phyloP scores from a whole-genome alignment of 2,113 vertebrate species.

The Syrrhaptes paradoxus region DNA sequence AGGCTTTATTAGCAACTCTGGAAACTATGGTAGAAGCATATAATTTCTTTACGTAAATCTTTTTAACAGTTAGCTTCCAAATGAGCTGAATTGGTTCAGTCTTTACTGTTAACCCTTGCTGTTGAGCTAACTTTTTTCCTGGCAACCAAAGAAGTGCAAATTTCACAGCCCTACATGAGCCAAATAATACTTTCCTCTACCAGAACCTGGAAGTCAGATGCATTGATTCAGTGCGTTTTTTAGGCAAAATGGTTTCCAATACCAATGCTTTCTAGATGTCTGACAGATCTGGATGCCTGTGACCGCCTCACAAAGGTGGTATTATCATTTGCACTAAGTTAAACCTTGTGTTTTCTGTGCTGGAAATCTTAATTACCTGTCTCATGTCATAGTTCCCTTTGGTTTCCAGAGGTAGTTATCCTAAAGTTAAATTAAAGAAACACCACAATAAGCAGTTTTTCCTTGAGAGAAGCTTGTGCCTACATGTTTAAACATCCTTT shows the following conservation, averaged over 20 bases:
- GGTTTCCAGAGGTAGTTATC: background rate
- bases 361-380: background rate
- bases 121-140: background rate
- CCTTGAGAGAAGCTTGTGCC: background rate
- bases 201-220: background rate
- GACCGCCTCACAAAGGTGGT: background rate
- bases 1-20: conserved; percentile 80
- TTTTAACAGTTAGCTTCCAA: background rate
- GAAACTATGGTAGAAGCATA: conserved; percentile 75
- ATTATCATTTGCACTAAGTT: background rate
- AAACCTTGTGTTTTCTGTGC: background rate
- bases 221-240: background rate
- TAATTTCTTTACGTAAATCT: conserved; percentile 30
- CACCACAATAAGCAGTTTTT: background rate
- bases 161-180: background rate
- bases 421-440: background rate
- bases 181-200: background rate
- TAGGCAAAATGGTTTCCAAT: background rate
- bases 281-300: background rate
- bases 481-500: background rate
- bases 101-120: background rate
- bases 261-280: background rate
- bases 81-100: background rate
- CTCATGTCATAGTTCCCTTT: accelerated
- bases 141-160: background rate